Base-by-base conservation (phyloP, 1,140 invertebrate genomes). In the Drosophila seguyi region DNA sequence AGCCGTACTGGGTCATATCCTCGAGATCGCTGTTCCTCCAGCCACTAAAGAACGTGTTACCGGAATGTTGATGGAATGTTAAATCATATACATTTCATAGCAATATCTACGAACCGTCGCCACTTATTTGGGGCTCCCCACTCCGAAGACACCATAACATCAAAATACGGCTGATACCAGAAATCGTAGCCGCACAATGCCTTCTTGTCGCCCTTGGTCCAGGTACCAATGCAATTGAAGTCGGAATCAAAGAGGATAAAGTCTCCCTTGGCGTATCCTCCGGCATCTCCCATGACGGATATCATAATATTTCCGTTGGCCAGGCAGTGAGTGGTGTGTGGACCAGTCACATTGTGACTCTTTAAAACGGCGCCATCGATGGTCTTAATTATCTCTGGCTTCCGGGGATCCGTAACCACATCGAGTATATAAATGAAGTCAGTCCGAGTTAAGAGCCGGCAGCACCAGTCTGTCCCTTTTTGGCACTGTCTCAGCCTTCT, bases 141-240 rank as follows among this genome's bases (percentile, higher is more conserved):
- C 94, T 99, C 98, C 1, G 95, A 95, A 1, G 97, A 95, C 25
- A 99, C 94, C 95, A 99, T 96, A 0, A 98, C 94, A 93, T 99
- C 97, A 80, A 96, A 96, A 77, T 97, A 95, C 0, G 98, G 98
- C 92, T 99, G 99, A 92, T 99, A 99, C 99, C 99, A 99, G 93
- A 98, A 97, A 83, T 97, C 96, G 79, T 97, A 97, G 14, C 96
- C 96, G 71, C 96, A 97, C 52, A 94, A 92, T 0, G 96, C 95
- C 29, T 87, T 92, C 60, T 94, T 93, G 0, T 93, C 91, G 0
- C 95, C 95, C 42, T 94, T 94, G 0, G 95, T 95, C 96, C 96
- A 97, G 0, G 95, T 94, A 8, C 96, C 95, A 93, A 92, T 62
- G 91, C 92, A 90, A 73, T 96, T 94, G 67, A 98, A 97, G 69